Conservation (phyloP, 2,888 invertebrate species). For the Meteorus cinctellus region DNA sequence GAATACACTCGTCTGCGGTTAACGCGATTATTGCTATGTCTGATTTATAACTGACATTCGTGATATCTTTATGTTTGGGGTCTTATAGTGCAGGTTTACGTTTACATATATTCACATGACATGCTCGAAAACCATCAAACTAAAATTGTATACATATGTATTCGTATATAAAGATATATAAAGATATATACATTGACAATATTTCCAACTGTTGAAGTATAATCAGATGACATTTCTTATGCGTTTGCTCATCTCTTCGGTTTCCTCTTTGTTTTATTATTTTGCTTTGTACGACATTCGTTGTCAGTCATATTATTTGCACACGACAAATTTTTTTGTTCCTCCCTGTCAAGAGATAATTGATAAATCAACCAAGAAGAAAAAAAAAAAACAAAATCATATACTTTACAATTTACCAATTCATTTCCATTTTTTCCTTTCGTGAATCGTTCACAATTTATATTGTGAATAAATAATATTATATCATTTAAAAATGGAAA, state of each 20-base stretch:
- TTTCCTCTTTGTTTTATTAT: conserved; percentile 19
- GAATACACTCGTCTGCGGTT: conserved; percentile 44
- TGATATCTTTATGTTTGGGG: conserved; percentile 48
- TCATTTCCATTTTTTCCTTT: neutral
- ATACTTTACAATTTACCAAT: neutral
- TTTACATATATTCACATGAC: conserved; percentile 23
- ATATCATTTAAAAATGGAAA: no score
- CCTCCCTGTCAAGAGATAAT: neutral
- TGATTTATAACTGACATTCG: conserved; percentile 47
- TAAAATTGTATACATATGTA: conserved; percentile 7
- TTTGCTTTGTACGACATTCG: neutral
- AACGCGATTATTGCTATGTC: conserved; percentile 45
- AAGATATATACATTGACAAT: neutral
- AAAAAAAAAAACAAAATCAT: neutral
- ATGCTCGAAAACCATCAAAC: conserved; percentile 25
- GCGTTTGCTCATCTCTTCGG: neutral
- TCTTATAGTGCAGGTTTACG: neutral
- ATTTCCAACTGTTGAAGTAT: conserved; percentile 1
- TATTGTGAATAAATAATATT: no score
- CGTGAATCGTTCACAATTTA: no score
- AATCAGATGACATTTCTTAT: neutral
- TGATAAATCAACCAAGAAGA: neutral
- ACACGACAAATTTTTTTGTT: neutral
- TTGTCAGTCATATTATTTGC: neutral
- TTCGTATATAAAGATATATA: neutral